These are phyloP conservation scores for Eristalinus sepulchralis DNA, from an alignment of 2,888 invertebrate genomes.

Conservation along the genomic window DNA sequence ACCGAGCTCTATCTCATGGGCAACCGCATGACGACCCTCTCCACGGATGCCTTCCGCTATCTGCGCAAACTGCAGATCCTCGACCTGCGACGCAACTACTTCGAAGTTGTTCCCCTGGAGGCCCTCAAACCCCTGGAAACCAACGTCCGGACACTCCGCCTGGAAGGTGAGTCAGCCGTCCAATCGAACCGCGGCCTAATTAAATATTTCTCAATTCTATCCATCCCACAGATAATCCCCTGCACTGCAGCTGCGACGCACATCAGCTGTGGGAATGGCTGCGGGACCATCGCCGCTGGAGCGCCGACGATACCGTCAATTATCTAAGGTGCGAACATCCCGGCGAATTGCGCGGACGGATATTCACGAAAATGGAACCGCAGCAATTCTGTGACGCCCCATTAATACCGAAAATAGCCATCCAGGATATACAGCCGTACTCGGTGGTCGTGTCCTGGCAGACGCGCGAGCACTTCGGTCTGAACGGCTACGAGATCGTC, in stretches of 20 bases:
- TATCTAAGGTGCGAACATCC: conserved; percentile 92
- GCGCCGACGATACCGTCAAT: conserved; percentile 78
- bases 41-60: conserved; percentile 89
- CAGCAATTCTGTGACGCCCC: conserved; percentile 93
- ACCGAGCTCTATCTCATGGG: conserved; percentile 90
- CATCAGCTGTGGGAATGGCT: conserved; percentile 97
- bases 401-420: conserved; percentile 90
- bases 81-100: conserved; percentile 91
- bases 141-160: conserved; percentile 88
- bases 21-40: conserved; percentile 90
- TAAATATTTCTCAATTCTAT: conserved; percentile 22
- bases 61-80: conserved; percentile 88
- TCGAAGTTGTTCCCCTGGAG: conserved; percentile 89
- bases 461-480: conserved; percentile 91
- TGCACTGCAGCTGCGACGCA: conserved; percentile 94
- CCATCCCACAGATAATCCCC: conserved; percentile 88
- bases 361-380: conserved; percentile 88
- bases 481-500: conserved; percentile 92
- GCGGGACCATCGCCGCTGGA: conserved; percentile 90
- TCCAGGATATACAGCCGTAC: conserved; percentile 93
- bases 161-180: conserved; percentile 86
- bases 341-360: conserved; percentile 87
- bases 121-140: conserved; percentile 90
- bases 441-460: conserved; percentile 95
- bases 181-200: conserved; percentile 20